Evolutionary conservation across 2,888 invertebrate genomes (phyloP).

Genomic region (Acronicta aceris): DNA sequence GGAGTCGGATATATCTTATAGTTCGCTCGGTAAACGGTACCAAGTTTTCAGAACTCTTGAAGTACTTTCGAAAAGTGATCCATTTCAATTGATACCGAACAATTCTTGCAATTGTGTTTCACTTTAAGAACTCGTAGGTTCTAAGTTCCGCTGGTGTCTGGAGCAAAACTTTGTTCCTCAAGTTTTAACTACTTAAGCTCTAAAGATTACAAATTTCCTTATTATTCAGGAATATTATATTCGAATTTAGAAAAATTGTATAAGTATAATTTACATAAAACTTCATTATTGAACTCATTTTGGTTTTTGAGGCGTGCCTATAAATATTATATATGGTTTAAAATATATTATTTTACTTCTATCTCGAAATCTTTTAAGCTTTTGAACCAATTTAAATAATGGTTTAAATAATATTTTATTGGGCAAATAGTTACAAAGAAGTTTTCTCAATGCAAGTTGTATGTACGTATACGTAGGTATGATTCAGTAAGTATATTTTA

Average conservation of each 20-base stretch:
- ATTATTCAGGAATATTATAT: slow-evolving; percentile 1
- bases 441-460: too few species aligned
- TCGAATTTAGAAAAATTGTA: too few species aligned
- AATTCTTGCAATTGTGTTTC: slow-evolving; percentile 38
- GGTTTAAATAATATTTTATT: too few species aligned
- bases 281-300: slow-evolving; percentile 7
- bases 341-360: slow-evolving; percentile 5
- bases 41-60: slow-evolving; percentile 9
- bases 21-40: background rate
- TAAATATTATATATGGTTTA: background rate
- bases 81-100: slow-evolving; percentile 23
- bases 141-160: slow-evolving; percentile 8
- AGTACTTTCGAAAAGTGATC: slow-evolving; percentile 27
- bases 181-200: slow-evolving; percentile 18
- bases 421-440: too few species aligned
- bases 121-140: slow-evolving; percentile 36
- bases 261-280: background rate
- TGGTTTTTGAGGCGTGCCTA: background rate
- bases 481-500: too few species aligned
- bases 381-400: too few species aligned
- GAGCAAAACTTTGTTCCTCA: slow-evolving; percentile 25
- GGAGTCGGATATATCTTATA: background rate
- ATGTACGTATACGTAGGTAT: too few species aligned
- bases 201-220: slow-evolving; percentile 6
- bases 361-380: background rate